Evolutionary conservation across 2,113 vertebrate species (phyloP).

Genomic region (Pseudorasbora parva): DNA sequence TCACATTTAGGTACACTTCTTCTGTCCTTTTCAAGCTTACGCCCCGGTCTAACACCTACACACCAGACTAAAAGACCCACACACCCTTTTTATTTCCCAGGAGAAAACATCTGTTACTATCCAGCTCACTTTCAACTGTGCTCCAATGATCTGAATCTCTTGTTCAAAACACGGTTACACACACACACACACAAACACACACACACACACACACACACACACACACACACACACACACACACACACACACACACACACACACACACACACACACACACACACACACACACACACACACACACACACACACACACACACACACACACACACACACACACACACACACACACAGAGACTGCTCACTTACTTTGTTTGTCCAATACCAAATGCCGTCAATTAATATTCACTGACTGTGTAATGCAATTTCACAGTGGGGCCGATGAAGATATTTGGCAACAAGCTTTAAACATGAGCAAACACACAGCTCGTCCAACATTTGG

Average conservation of each 20-base stretch:
- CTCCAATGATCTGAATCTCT: conserved; percentile 51
- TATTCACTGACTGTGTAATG: conserved; percentile 60
- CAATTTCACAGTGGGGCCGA: conserved; percentile 53
- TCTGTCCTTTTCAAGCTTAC: not conserved
- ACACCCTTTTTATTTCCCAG: conserved; percentile 30
- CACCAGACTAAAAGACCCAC: conserved; percentile 21
- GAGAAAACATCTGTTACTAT: conserved; percentile 58
- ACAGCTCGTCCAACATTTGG: conserved; percentile 21
- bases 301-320: conserved; percentile 33
- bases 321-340: conserved; percentile 35
- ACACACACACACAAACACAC: conserved; percentile 33
- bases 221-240: no score
- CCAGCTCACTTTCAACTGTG: conserved; percentile 58
- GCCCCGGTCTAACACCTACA: conserved; percentile 12
- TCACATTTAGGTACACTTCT: not conserved
- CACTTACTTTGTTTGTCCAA: conserved; percentile 52
- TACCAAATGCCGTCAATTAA: conserved; percentile 53
- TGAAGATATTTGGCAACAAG: conserved; percentile 60
- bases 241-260: conserved; percentile 29
- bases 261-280: conserved; percentile 28
- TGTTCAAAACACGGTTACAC: conserved; percentile 35
- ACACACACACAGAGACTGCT: not conserved
- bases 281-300: conserved; percentile 39
- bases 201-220: conserved; percentile 32
- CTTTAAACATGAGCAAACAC: conserved; percentile 44